Conservation (phyloP, 2,113 vertebrate species). For the Xiphophorus hellerii region DNA sequence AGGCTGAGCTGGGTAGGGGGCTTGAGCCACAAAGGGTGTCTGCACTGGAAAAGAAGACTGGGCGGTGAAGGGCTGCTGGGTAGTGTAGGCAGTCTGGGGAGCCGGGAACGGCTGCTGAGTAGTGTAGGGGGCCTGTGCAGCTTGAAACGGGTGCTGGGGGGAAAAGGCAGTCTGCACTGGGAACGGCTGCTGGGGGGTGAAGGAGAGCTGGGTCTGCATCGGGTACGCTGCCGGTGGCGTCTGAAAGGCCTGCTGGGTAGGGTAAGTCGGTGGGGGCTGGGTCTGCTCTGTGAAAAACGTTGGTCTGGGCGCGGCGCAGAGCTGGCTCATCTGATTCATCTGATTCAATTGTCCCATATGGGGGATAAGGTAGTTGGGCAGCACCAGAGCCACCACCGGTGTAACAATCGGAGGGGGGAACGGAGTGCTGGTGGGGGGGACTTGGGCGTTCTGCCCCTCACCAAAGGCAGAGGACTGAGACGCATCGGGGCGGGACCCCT, state of each 20-base stretch:
- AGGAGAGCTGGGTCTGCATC: constrained; percentile 63
- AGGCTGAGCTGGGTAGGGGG: constrained; percentile 59
- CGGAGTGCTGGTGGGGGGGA: constrained; percentile 66
- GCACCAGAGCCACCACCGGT: constrained; percentile 86
- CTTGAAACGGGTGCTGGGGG: constrained; percentile 69
- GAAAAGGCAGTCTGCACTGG: constrained; percentile 70
- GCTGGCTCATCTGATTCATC: constrained; percentile 59
- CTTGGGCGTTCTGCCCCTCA: constrained; percentile 73
- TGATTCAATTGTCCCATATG: constrained; percentile 62
- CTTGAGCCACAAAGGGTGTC: constrained; percentile 65
- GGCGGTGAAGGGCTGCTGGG: constrained; percentile 65
- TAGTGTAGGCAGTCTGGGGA: constrained; percentile 44
- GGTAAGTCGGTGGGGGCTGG: constrained; percentile 69
- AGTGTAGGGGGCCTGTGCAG: constrained; percentile 64
- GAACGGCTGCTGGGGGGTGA: constrained; percentile 71
- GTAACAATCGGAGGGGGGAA: constrained; percentile 84
- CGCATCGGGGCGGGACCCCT: constrained; percentile 61
- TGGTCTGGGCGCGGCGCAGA: constrained; percentile 69
- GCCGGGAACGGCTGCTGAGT: constrained; percentile 67
- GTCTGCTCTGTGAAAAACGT: constrained; percentile 78
- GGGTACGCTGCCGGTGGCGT: constrained; percentile 47
- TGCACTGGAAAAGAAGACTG: constrained; percentile 76
- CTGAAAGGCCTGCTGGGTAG: constrained; percentile 73
- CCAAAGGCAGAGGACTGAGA: constrained; percentile 70
- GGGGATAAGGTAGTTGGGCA: constrained; percentile 86